Evolutionary conservation across 2,113 vertebrate genomes (phyloP).

Genomic region (Delphinapterus leucas): DNA sequence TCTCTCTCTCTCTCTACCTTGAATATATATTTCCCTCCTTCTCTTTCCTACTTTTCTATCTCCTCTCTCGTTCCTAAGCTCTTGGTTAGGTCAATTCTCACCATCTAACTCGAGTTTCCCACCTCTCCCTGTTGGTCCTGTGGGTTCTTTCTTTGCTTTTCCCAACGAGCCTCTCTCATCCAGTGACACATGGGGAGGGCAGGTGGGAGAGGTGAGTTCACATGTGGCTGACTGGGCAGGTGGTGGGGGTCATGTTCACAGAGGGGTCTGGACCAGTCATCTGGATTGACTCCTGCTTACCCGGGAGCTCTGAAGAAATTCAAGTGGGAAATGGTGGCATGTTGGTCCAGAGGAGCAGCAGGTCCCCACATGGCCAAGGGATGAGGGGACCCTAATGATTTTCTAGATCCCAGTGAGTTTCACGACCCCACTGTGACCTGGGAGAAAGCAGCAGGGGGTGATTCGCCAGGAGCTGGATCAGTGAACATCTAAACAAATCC

Average conservation of each 20-base stretch:
- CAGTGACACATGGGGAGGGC: accelerated
- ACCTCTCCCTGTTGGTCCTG: neutral
- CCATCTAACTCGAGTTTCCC: accelerated
- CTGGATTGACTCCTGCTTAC: neutral
- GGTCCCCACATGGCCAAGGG: neutral
- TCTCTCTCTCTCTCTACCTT: neutral
- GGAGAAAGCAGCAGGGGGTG: neutral
- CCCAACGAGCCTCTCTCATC: neutral
- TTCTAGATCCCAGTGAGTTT: neutral
- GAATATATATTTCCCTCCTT: neutral
- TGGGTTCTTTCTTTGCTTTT: neutral
- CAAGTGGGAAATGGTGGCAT: accelerated
- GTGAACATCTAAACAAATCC: neutral
- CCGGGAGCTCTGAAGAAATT: neutral
- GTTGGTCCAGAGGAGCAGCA: accelerated
- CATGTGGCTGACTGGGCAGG: neutral
- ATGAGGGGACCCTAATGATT: neutral
- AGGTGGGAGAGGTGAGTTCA: neutral
- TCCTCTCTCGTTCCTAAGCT: neutral
- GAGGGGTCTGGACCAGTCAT: accelerated
- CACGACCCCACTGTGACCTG: accelerated
- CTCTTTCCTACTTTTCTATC: neutral
- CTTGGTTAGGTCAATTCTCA: neutral
- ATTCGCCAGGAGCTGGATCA: neutral
- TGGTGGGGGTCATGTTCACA: accelerated